A percentile compares a stretch with the other conserved stretches of the same genome.
These are phyloP conservation scores for Sturnira hondurensis DNA, from an alignment of 2,113 vertebrate species.

Conservation along the genomic window DNA sequence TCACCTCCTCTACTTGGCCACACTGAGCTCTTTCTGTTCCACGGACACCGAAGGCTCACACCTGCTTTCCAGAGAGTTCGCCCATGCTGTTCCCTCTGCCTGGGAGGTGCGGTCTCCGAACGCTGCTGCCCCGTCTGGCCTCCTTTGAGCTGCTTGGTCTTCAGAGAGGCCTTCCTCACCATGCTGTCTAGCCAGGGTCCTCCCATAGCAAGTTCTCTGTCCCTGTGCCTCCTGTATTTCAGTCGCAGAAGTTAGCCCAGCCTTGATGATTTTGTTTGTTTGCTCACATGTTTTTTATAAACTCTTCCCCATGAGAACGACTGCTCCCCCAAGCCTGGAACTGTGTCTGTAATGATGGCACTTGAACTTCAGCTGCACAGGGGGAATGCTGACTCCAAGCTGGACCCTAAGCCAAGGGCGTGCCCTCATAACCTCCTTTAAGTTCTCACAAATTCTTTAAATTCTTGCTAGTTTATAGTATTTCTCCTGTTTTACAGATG, in stretches of 20 bases:
- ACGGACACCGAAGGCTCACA: background rate
- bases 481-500: background rate
- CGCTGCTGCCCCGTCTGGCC: background rate
- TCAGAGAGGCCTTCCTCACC: background rate
- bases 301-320: background rate
- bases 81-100: background rate
- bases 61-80: background rate
- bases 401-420: background rate
- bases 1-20: background rate
- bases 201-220: background rate
- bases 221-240: background rate
- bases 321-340: background rate
- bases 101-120: background rate
- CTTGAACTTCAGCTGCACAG: background rate
- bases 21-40: background rate
- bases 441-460: background rate
- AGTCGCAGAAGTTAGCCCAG: background rate
- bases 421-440: background rate
- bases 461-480: background rate
- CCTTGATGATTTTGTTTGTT: background rate
- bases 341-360: background rate
- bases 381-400: accelerated
- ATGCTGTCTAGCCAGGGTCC: background rate
- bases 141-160: background rate
- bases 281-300: background rate